Evolutionary conservation across 1,140 invertebrate species (phyloP).

Genomic region (Aphaenogaster floridana): DNA sequence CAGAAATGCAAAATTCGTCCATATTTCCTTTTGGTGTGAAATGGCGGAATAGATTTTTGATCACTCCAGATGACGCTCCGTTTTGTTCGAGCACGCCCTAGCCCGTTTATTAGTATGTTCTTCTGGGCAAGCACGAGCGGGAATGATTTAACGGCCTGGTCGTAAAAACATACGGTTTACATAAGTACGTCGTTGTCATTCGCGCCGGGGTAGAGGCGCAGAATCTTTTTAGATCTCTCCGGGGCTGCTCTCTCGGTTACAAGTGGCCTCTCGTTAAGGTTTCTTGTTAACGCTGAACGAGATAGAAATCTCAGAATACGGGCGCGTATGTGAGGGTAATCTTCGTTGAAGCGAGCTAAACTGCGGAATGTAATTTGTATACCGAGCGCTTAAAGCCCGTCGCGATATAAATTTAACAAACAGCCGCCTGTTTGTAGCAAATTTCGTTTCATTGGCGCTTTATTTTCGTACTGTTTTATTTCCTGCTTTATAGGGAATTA

Average conservation of each 20-base stretch:
- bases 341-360: slow-evolving; percentile 54
- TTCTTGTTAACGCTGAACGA: slow-evolving; percentile 68
- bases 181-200: slow-evolving; percentile 80
- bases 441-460: slow-evolving; percentile 4
- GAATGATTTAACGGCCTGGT: slow-evolving; percentile 78
- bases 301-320: slow-evolving; percentile 54
- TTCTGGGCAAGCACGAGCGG: slow-evolving; percentile 72
- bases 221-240: slow-evolving; percentile 65
- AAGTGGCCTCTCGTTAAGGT: slow-evolving; percentile 70
- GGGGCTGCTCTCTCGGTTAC: slow-evolving; percentile 49
- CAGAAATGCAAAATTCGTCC: background rate
- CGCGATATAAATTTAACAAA: slow-evolving; percentile 62
- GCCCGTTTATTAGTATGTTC: slow-evolving; percentile 73
- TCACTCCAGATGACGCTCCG: slow-evolving; percentile 71
- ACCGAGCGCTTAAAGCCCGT: slow-evolving; percentile 43
- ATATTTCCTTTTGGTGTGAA: background rate
- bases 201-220: slow-evolving; percentile 60
- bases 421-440: slow-evolving; percentile 43
- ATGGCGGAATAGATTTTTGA: slow-evolving; percentile 72
- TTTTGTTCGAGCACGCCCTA: slow-evolving; percentile 63
- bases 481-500: slow-evolving; percentile 4
- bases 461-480: slow-evolving; percentile 25
- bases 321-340: slow-evolving; percentile 46
- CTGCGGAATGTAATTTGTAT: slow-evolving; percentile 62
- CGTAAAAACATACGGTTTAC: slow-evolving; percentile 78